These are phyloP conservation scores for Coelopa frigida DNA, from an alignment of 1,140 invertebrate genomes.

Conservation along the genomic window DNA sequence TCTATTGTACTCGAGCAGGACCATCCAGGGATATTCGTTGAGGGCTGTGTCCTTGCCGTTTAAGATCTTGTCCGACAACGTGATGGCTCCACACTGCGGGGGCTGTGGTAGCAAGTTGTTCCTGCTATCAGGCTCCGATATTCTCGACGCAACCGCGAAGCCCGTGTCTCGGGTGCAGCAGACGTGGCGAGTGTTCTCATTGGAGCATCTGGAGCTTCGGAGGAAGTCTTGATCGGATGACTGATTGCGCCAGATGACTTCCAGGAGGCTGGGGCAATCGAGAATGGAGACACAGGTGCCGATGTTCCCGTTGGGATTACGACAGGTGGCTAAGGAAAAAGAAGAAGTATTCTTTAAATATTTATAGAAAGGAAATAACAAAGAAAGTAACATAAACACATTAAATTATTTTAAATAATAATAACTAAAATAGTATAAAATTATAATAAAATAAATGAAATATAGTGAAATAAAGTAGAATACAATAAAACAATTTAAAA, in stretches of 20 bases:
- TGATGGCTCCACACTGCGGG: constrained; percentile 26
- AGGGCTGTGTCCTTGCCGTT: constrained; percentile 44
- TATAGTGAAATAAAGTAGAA: too few relatives aligned
- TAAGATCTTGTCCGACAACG: constrained; percentile 29
- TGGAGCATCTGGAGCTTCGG: neutral
- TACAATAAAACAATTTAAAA: too few relatives aligned
- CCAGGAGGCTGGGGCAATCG: constrained; percentile 29
- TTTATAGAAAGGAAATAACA: too few relatives aligned
- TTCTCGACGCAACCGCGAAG: constrained; percentile 11
- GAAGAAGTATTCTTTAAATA: neutral
- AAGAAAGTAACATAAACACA: too few relatives aligned
- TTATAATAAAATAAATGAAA: too few relatives aligned
- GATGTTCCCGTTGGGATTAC: constrained; percentile 28
- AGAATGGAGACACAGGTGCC: constrained; percentile 30
- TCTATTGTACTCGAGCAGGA: constrained; percentile 50
- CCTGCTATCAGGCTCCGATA: constrained; percentile 8
- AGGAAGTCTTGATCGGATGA: constrained; percentile 19
- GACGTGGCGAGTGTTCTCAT: constrained; percentile 6
- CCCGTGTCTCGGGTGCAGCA: neutral
- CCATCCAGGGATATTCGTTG: constrained; percentile 57
- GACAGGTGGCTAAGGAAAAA: constrained; percentile 20
- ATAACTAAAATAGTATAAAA: too few relatives aligned
- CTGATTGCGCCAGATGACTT: too few relatives aligned
- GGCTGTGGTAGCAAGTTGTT: constrained; percentile 22
- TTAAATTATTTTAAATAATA: too few relatives aligned